Conservation (phyloP, 1,140 invertebrate genomes). For the Drosophila pseudoobscura region DNA sequence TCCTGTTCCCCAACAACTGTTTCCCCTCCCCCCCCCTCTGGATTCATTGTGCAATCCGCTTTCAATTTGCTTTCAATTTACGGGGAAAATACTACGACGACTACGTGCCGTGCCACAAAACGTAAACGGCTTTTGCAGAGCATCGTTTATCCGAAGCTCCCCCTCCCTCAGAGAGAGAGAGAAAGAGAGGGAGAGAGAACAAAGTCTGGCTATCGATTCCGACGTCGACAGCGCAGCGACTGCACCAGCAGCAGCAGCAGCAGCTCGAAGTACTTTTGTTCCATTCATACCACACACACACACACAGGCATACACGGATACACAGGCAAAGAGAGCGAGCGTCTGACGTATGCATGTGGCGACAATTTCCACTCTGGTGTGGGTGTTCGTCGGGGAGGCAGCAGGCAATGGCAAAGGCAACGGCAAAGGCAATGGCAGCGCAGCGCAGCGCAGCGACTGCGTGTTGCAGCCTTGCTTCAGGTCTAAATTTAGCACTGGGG, state of each 20-base stretch:
- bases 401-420: slow-evolving; percentile 40
- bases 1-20: no score
- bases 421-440: slow-evolving; percentile 6
- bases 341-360: slow-evolving; percentile 65
- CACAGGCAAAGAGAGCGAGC: slow-evolving; percentile 6
- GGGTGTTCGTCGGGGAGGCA: slow-evolving; percentile 52
- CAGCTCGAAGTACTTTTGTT: slow-evolving; percentile 70
- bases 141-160: slow-evolving; percentile 1
- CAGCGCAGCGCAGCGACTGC: slow-evolving; percentile 39
- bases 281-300: slow-evolving; percentile 75
- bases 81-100: slow-evolving; percentile 78
- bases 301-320: slow-evolving; percentile 21
- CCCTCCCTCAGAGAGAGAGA: slow-evolving; percentile 6
- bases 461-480: slow-evolving; percentile 77
- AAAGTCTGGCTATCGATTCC: slow-evolving; percentile 62
- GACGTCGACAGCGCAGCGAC: background rate
- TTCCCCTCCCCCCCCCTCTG: no score
- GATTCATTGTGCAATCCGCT: slow-evolving; percentile 29
- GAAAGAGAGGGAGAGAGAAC: no score
- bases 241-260: background rate
- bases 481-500: slow-evolving; percentile 78
- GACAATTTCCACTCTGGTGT: slow-evolving; percentile 46
- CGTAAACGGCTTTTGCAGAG: no score
- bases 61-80: slow-evolving; percentile 77
- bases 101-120: slow-evolving; percentile 69